These are phyloP conservation scores for Andricus quercusramuli DNA, from an alignment of 2,888 invertebrate species.

Conservation along the genomic window DNA sequence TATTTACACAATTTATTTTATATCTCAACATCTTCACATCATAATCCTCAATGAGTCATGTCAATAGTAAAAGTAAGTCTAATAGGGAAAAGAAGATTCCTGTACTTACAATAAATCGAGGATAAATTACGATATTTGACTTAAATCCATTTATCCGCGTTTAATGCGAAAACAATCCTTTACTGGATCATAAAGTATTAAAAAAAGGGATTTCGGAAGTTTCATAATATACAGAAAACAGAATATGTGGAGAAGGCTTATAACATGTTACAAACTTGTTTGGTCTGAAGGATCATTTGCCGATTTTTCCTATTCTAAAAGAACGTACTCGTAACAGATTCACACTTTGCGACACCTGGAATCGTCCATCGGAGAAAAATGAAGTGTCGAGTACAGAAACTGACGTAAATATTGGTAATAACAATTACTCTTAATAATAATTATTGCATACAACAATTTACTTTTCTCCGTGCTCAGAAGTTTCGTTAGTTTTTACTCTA, in stretches of 20 bases:
- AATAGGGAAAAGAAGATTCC: slow-evolving; percentile 42
- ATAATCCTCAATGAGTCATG: slow-evolving; percentile 71
- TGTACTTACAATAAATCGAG: slow-evolving; percentile 35
- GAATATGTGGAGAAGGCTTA: slow-evolving; percentile 14
- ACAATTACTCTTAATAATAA: slow-evolving; percentile 30
- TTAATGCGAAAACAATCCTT: slow-evolving; percentile 9
- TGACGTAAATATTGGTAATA: slow-evolving; percentile 29
- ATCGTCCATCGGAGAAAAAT: slow-evolving; percentile 28
- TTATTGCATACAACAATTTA: slow-evolving; percentile 39
- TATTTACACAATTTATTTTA: slow-evolving; percentile 78
- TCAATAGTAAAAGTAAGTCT: slow-evolving; percentile 71
- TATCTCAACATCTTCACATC: slow-evolving; percentile 75
- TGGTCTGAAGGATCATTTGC: slow-evolving; percentile 1
- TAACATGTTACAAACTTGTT: slow-evolving; percentile 34
- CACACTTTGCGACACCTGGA: slow-evolving; percentile 14
- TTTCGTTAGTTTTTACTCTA: slow-evolving; percentile 3
- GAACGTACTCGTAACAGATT: slow-evolving; percentile 11
- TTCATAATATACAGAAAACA: slow-evolving; percentile 40
- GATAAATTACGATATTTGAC: slow-evolving; percentile 29
- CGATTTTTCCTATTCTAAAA: slow-evolving; percentile 25
- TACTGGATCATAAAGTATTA: slow-evolving; percentile 15
- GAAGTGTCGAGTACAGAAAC: slow-evolving; percentile 27
- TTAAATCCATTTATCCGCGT: neutral
- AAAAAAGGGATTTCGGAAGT: slow-evolving; percentile 9
- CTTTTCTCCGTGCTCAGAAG: slow-evolving; percentile 32